phyloP scores from a whole-genome alignment of 2,797 vertebrate species.

The Pangasius macronema region DNA sequence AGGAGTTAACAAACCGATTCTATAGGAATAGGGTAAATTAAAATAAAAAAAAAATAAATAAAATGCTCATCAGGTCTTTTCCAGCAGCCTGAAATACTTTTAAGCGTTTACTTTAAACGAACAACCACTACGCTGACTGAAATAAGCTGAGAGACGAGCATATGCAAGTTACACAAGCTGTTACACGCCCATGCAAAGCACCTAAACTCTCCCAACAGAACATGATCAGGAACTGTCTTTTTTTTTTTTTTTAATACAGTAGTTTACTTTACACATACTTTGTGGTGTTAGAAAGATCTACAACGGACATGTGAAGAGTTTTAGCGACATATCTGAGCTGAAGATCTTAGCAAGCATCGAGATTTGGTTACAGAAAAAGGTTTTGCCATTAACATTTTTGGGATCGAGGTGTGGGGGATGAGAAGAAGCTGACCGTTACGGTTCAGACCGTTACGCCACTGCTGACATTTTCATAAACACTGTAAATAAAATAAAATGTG shows the following conservation, averaged over 20 bases:
- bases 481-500: too few species aligned
- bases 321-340: neutral
- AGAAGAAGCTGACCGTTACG: neutral
- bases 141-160: too few species aligned
- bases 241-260: too few species aligned
- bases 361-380: neutral
- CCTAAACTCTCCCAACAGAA: neutral
- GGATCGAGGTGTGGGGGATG: neutral
- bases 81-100: neutral
- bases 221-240: neutral
- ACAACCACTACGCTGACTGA: neutral
- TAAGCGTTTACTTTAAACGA: neutral
- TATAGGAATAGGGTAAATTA: neutral
- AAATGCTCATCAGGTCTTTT: neutral
- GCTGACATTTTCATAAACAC: too few species aligned
- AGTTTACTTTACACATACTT: neutral
- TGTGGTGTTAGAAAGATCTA: neutral
- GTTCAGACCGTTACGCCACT: neutral
- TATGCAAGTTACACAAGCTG: neutral
- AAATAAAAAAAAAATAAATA: neutral
- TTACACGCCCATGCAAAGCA: neutral
- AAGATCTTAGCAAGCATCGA: too few species aligned
- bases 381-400: neutral
- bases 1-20: neutral
- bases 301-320: neutral